Percentiles rank a stretch among this genome's conserved stretches.
Conservation (phyloP, 1,140 invertebrate genomes). For the Rhopalosiphum padi region DNA sequence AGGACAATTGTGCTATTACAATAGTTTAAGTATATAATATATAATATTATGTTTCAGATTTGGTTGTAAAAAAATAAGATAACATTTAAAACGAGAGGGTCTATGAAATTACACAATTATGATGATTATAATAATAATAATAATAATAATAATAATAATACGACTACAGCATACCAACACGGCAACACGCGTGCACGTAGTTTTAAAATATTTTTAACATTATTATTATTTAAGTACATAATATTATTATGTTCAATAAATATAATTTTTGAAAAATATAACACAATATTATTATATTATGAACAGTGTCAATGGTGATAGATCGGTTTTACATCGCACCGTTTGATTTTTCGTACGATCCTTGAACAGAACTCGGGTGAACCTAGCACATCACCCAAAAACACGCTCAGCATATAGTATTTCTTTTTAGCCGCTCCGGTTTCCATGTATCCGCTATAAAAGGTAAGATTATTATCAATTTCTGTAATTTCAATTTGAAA, state of each 20-base stretch:
- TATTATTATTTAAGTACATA: not conserved
- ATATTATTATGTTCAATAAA: not conserved
- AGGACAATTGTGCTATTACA: slow-evolving; percentile 7
- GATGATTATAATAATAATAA: not conserved
- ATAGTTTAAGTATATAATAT: not conserved
- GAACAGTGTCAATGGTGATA: not conserved
- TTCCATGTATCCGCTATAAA: slow-evolving; percentile 75
- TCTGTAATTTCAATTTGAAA: too few relatives aligned
- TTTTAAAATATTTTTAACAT: not conserved
- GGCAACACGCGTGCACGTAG: not conserved
- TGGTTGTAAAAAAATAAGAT: not conserved
- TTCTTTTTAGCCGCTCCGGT: slow-evolving; percentile 77
- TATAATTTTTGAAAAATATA: not conserved
- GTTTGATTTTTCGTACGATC: slow-evolving; percentile 73
- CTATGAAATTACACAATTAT: not conserved
- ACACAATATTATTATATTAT: not conserved
- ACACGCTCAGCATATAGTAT: slow-evolving; percentile 81
- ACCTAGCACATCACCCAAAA: slow-evolving; percentile 80
- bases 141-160: too few relatives aligned
- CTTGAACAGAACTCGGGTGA: slow-evolving; percentile 79
- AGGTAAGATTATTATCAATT: too few relatives aligned
- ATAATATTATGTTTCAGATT: not conserved
- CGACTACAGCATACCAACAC: not conserved
- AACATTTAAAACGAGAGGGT: not conserved
- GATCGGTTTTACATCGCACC: slow-evolving; percentile 62